Evolutionary conservation across 2,797 vertebrate species (phyloP).

Genomic region (Eulemur albifrons): DNA sequence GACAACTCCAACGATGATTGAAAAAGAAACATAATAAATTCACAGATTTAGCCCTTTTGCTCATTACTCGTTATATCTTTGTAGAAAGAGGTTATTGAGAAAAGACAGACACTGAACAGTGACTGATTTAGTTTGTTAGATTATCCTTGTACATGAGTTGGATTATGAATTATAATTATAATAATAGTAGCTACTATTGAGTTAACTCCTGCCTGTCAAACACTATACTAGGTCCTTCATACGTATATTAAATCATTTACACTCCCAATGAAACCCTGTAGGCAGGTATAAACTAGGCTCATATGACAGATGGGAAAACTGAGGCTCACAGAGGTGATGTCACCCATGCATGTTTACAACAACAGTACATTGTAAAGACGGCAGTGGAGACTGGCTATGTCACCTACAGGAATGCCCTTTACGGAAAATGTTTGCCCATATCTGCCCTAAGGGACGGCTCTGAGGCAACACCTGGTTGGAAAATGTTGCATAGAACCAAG

Average conservation of each 20-base stretch:
- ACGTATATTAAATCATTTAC: not conserved
- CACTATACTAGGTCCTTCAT: not conserved
- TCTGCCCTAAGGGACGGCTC: not conserved
- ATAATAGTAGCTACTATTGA: not conserved
- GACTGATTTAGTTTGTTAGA: not conserved
- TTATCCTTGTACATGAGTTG: not conserved
- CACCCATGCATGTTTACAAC: not conserved
- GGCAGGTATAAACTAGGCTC: not conserved
- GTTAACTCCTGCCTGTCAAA: not conserved
- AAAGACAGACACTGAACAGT: not conserved
- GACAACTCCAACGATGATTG: not conserved
- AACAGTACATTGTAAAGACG: not conserved
- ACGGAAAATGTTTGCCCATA: not conserved
- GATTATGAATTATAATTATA: not conserved
- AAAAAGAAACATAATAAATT: not conserved
- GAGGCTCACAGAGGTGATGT: not conserved
- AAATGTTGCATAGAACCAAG: not conserved
- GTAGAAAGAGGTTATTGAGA: not conserved
- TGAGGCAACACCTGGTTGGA: not conserved
- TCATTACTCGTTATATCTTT: not conserved
- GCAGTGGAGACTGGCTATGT: too few species aligned
- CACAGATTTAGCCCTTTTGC: not conserved
- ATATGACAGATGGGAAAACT: not conserved
- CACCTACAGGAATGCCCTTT: not conserved
- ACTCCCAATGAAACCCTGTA: not conserved